Evolutionary conservation across 2,888 invertebrate genomes (phyloP), one percentile per base, ranked within the genome.

Genomic region (Hirudinaria manillensis): DNA sequence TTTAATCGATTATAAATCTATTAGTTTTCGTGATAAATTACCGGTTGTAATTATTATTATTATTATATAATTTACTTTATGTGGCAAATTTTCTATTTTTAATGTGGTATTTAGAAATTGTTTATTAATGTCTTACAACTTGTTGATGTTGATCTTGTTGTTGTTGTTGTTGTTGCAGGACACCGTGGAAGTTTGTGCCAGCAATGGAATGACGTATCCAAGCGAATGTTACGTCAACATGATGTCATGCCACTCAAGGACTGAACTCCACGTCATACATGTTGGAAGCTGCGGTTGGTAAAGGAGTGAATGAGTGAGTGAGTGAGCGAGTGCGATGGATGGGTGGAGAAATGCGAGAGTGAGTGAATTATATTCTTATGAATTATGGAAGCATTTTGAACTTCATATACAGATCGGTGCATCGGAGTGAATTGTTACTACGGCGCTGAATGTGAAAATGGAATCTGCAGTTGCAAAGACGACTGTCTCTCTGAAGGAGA

Each of bases 171-270:
- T 53, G 21, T 53, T 53, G 36, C 75, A 76, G n/a, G 56, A 27
- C 21, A 24, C n/a, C 16, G 21, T 6, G 3, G 55, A 70, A 45
- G 72, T 75, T 34, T 75, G 75, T 75, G 75, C 72, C 19, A 72
- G 72, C 66, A 72, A 75, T n/a, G 75, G 75, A 1, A 38, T 75
- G 71, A 72, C 75, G 24, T 75, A 75, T 34, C 72, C 75, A 7
- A 75, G 75, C 51, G 72, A 56, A 45, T 75, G 75, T 45, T 32
- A 38, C 53, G 38, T 75, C 72, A 66, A 34, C 24, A 55, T 55
- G n/a, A 56, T 56, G 55, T 29, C 73, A 29, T 73, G 73, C 55
- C 34, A 32, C 13, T 21, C 32, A 3, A 61, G 55, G 16, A 65
- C 21, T n/a, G 55, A 65, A 27, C 34, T 56, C 19, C 32, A 34